Base-by-base conservation (phyloP, 2,797 vertebrate genomes). In the Uromys caudimaculatus region DNA sequence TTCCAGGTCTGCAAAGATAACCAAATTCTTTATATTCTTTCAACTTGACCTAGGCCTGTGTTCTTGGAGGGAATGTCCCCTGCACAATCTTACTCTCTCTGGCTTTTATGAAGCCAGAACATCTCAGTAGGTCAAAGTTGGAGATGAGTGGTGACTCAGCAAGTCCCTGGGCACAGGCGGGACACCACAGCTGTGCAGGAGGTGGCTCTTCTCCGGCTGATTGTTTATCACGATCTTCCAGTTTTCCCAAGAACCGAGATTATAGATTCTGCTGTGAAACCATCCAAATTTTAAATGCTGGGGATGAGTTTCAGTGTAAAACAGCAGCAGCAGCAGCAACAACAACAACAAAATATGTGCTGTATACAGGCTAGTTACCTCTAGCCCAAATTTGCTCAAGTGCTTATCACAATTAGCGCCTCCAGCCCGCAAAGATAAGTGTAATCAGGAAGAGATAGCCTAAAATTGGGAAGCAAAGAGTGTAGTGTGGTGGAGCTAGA, bases 231-330 rank as follows among this genome's bases (percentile, higher is more conserved):
- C 69, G 52, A 52, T 41, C 64, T 89, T 84, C 60, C 14, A 69
- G 77, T 85, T 69, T 85, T 56, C 60, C 2, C 47, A 56, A 78
- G 77, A 73, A 94, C 56, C 27, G 52, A 44, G 47, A 73, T 79
- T 44, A 24, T 0, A 87, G n/a, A 67, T 89, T 89, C 93, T n/a
- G 24, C 56, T 44, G 9, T 54, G 29, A 90, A 85, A 7, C 35
- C 19, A 69, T 92, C 24, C 67, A 64, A 23, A n/a, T 92, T 95
- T 79, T 83, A 91, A 96, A 69, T 77, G 41, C 50, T 64, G 2
- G 19, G 64, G 27, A 84, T n/a, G 29, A 84, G 62, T 77, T 91
- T 92, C 24, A 38, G 27, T 76, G 82, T 64, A 71, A 85, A 89
- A 58, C 54, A 87, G 44, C 77, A 44, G 21, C 24, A 47, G 1